Base-by-base conservation (phyloP, 2,113 vertebrate species). In the Otocyon megalotis region DNA sequence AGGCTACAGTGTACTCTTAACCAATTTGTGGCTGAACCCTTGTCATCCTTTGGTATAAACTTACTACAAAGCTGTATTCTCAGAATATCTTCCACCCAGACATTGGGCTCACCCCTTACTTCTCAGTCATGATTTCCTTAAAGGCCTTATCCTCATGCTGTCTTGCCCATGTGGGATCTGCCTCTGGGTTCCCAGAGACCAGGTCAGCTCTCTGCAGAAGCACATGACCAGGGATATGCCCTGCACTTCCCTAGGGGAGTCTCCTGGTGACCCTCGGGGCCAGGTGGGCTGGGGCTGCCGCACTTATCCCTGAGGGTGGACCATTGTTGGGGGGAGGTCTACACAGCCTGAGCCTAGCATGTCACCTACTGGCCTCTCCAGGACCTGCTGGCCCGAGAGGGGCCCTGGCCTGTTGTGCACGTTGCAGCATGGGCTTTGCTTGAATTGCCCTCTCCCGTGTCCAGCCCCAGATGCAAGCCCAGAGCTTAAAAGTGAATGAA, bases 371-470 rank as follows among this genome's bases (percentile, higher is more conserved):
- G 60, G 35, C 90, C 85, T 3, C 7, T 50, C 54, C 7, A 0
- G 65, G 0, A 1, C 71, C 85, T 0, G 0, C 63, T 95, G 26
- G 80, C 91, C 95, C 84, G 83, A 72, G 95, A 91, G 77, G 93
- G 97, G 26, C 48, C 37, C 94, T 16, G 72, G 76, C 84, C 95
- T 96, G 24, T 87, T 7, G 12, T 77, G 92, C 54, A 84, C 9
- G 5, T 26, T 24, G 43, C 71, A 88, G 98, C 98, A 97, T 98
- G 97, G 90, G 80, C 91, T 98, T 98, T 28, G 96, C 95, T 98
- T 93, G 48, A 92, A 94, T 76, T 56, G 14, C 97, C 97, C 91
- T 96, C 86, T 37, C 94, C 87, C 62, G 92, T 79, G 37, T 77
- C 88, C 88, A 48, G 4, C 95, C 94, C 93, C 67, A 94, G 89